These are phyloP conservation scores for Luehdorfia chinensis DNA, from an alignment of 1,140 invertebrate genomes.

Conservation along the genomic window DNA sequence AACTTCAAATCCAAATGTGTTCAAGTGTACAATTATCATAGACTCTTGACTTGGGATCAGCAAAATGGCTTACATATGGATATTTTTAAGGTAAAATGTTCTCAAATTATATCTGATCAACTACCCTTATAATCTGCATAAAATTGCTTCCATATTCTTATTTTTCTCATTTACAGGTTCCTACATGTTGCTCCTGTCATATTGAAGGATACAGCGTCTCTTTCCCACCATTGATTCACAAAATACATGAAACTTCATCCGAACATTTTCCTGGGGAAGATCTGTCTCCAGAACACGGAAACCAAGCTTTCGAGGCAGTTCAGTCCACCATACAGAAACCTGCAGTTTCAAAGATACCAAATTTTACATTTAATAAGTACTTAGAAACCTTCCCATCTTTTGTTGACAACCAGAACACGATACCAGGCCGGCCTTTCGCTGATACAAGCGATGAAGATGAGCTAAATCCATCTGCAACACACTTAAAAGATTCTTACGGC, in stretches of 20 bases:
- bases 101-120: neutral
- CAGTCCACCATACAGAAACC: constrained; percentile 60
- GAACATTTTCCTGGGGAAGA: constrained; percentile 74
- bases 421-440: constrained; percentile 45
- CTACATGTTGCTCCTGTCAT: constrained; percentile 90
- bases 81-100: constrained; percentile 85
- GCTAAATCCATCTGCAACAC: constrained; percentile 29
- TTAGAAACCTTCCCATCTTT: constrained; percentile 52
- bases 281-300: constrained; percentile 59
- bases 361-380: constrained; percentile 49
- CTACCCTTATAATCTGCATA: neutral
- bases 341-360: constrained; percentile 37
- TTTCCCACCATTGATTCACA: constrained; percentile 77
- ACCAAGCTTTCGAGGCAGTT: constrained; percentile 63
- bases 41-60: constrained; percentile 90
- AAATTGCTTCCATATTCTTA: no score
- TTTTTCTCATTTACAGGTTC: constrained; percentile 75
- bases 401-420: constrained; percentile 55
- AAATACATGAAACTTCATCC: constrained; percentile 62
- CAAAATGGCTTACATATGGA: constrained; percentile 90
- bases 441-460: constrained; percentile 47
- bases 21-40: constrained; percentile 92
- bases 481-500: constrained; percentile 61
- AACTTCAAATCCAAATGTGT: constrained; percentile 89
- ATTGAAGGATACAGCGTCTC: constrained; percentile 85